A percentile compares a stretch with the other conserved stretches of the same genome.
These are phyloP conservation scores for Lagenorhynchus albirostris DNA, from an alignment of 2,113 vertebrate species.

Conservation along the genomic window DNA sequence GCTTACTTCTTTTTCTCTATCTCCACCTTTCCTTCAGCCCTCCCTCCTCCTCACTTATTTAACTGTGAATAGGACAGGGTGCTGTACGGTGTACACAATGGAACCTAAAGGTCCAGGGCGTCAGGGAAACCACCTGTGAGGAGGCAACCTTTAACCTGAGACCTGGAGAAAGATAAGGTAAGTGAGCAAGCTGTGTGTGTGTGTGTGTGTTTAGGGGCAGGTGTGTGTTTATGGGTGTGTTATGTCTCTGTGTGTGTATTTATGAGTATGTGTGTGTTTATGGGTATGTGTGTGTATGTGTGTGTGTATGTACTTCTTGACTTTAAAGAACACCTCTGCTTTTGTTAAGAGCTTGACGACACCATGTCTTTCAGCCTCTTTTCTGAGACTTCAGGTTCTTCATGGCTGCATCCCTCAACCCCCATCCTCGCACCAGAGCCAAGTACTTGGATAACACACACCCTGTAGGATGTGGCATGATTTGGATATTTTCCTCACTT, in stretches of 20 bases:
- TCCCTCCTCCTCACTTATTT: neutral
- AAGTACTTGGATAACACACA: neutral
- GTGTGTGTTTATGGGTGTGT: neutral
- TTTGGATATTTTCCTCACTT: constrained; percentile 57
- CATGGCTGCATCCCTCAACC: neutral
- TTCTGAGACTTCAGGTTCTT: neutral
- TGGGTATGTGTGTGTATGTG: neutral
- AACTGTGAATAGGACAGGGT: neutral
- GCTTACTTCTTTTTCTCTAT: neutral
- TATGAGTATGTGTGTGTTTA: neutral
- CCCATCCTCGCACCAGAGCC: neutral
- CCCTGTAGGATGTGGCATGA: neutral
- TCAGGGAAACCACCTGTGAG: neutral
- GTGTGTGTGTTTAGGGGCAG: neutral
- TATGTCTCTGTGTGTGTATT: neutral
- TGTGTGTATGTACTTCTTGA: neutral
- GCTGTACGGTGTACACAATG: neutral
- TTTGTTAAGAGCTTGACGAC: neutral
- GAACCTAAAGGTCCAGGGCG: neutral
- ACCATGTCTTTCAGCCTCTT: neutral
- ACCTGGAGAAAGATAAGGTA: neutral
- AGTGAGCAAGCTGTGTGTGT: neutral
- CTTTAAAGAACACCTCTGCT: neutral
- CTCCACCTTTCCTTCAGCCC: neutral
- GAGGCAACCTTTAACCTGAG: neutral